Conservation (phyloP, 2,113 vertebrate species). For the Oreochromis tanganicae region DNA sequence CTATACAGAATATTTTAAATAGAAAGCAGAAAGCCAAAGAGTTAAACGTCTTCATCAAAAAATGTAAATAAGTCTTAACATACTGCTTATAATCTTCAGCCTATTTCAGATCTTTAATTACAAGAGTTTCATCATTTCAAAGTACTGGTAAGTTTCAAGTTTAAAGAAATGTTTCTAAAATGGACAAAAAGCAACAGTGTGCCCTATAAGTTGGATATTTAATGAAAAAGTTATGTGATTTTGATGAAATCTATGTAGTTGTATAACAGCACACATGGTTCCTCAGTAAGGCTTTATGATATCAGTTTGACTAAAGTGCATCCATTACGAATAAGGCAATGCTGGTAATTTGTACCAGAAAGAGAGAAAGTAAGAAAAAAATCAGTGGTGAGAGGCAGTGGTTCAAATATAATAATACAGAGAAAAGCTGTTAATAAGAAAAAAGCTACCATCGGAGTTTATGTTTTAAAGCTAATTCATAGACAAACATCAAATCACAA, state of each 20-base stretch:
- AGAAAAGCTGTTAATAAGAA: background rate
- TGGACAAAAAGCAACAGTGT: background rate
- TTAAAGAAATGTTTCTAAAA: background rate
- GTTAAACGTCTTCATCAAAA: background rate
- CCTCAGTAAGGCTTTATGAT: background rate
- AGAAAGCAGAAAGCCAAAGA: background rate
- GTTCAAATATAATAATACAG: background rate
- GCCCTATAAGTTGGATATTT: background rate
- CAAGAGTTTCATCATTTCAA: background rate
- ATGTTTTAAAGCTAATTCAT: background rate
- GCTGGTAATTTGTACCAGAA: background rate
- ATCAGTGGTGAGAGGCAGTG: background rate
- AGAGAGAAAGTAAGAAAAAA: background rate
- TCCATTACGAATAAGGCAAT: fast-evolving
- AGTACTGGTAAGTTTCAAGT: background rate
- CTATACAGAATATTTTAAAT: background rate
- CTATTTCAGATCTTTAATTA: background rate
- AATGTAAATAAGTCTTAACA: background rate
- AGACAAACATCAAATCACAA: background rate
- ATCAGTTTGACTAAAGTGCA: background rate
- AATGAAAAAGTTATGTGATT: background rate
- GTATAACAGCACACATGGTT: background rate
- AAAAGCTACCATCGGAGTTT: background rate
- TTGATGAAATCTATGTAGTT: background rate
- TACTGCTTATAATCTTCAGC: background rate